These are phyloP conservation scores for Echeneis naucrates DNA, from an alignment of 2,797 vertebrate species.

Conservation along the genomic window DNA sequence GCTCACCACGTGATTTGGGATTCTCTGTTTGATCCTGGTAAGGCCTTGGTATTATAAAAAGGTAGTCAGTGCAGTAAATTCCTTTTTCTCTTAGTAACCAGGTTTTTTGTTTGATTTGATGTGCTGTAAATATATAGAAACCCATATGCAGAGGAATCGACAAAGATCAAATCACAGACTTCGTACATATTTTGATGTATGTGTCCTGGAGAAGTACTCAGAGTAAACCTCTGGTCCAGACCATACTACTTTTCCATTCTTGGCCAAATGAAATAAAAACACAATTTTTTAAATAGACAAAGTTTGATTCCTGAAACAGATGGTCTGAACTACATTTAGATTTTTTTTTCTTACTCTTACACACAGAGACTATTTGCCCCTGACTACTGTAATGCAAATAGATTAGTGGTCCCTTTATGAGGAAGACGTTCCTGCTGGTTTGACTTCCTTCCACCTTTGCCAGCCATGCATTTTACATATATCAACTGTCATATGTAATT, in stretches of 20 bases:
- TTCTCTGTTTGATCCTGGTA: conserved; percentile 28
- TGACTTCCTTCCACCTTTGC: conserved; percentile 38
- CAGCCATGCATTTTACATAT: conserved; percentile 37
- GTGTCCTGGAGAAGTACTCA: conserved; percentile 64
- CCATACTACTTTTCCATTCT: conserved; percentile 51
- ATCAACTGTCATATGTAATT: conserved; percentile 54
- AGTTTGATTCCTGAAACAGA: conserved; percentile 74
- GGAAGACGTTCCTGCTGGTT: conserved; percentile 48
- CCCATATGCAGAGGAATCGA: conserved; percentile 25
- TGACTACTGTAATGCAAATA: conserved; percentile 51
- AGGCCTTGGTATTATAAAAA: conserved; percentile 24
- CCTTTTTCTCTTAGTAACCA: conserved; percentile 15
- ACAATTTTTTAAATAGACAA: conserved; percentile 67
- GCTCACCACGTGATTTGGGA: conserved; percentile 43
- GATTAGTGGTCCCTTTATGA: conserved; percentile 41
- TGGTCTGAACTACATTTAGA: conserved; percentile 61
- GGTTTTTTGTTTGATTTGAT: conserved; percentile 41
- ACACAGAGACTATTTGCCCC: conserved; percentile 31
- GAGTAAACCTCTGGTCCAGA: conserved; percentile 46
- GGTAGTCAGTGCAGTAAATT: not conserved
- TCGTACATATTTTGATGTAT: conserved; percentile 43
- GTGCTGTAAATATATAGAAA: conserved; percentile 35
- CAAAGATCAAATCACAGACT: conserved; percentile 42
- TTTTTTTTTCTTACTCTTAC: conserved; percentile 10
- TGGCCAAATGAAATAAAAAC: conserved; percentile 66